Conservation (phyloP, 2,797 vertebrate species). For the Etheostoma perlongum region DNA sequence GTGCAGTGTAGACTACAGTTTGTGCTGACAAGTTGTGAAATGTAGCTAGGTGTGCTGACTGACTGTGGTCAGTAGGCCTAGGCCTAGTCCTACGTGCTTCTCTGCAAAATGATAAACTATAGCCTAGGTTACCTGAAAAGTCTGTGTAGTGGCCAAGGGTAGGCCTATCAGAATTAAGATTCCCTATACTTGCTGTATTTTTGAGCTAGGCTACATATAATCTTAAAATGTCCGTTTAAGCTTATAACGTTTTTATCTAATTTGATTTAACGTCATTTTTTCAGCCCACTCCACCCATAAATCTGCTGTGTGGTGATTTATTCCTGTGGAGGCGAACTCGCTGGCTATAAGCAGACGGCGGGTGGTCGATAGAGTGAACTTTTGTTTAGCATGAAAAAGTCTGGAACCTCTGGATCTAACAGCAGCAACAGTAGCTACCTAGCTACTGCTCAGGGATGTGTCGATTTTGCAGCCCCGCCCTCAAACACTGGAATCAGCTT, state of each 20-base stretch:
- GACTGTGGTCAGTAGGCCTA: background rate
- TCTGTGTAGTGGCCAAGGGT: background rate
- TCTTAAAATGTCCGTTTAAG: background rate
- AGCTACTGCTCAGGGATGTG: conserved; percentile 38
- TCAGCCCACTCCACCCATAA: background rate
- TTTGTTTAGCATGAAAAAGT: background rate
- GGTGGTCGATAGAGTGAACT: conserved; percentile 9
- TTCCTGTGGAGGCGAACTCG: background rate
- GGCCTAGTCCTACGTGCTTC: too few relatives aligned
- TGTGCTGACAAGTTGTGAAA: conserved; percentile 52
- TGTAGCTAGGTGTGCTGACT: conserved; percentile 4
- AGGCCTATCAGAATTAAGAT: background rate
- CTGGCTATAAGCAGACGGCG: background rate
- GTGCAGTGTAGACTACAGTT: conserved; percentile 13
- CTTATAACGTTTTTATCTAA: background rate
- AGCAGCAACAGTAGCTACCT: conserved; percentile 34
- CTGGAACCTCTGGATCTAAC: conserved; percentile 6
- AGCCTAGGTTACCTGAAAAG: background rate
- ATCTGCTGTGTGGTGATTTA: background rate
- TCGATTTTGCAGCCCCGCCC: conserved; percentile 67
- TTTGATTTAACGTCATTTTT: background rate
- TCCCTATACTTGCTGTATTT: too few relatives aligned
- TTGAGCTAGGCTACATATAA: background rate
- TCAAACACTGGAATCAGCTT: conserved; percentile 40
- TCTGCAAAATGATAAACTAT: background rate